These are phyloP conservation scores for Ceyx melanurus DNA, from an alignment of 2,113 vertebrate species.

Conservation along the genomic window DNA sequence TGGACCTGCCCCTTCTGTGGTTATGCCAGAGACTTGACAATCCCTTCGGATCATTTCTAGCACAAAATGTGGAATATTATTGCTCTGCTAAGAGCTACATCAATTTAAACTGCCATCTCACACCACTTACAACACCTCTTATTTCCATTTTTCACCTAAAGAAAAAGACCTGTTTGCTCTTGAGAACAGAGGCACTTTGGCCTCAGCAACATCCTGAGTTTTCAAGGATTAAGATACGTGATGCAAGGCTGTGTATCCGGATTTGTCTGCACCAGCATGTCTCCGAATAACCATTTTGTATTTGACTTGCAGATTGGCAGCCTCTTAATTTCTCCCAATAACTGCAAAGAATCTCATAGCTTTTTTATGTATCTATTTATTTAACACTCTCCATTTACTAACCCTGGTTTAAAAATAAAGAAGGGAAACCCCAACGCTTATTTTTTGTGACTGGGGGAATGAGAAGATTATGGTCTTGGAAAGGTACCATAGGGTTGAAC, in stretches of 20 bases:
- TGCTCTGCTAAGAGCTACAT: conserved; percentile 21
- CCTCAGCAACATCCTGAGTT: neutral
- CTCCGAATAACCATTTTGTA: neutral
- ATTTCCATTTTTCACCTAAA: conserved; percentile 38
- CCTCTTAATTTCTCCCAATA: conserved; percentile 39
- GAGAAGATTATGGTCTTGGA: conserved; percentile 48
- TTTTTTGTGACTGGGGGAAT: conserved; percentile 9
- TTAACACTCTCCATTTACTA: conserved; percentile 57
- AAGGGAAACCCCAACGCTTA: neutral
- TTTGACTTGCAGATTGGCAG: conserved; percentile 39
- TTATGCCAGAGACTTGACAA: neutral
- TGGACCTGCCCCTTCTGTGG: neutral
- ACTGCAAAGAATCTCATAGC: neutral
- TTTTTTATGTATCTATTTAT: neutral
- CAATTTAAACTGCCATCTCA: conserved; percentile 12
- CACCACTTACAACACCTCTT: conserved; percentile 10
- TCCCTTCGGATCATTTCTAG: neutral
- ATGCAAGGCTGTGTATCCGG: neutral
- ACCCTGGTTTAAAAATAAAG: conserved; percentile 34
- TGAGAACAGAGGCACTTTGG: neutral
- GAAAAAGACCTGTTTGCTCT: conserved; percentile 41
- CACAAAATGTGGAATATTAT: neutral
- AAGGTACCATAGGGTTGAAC: conserved; percentile 1
- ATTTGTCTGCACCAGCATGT: conserved; percentile 45
- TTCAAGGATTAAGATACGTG: neutral